A percentile compares a stretch with the other conserved stretches of the same genome.
phyloP scores from a whole-genome alignment of 2,888 invertebrate species.

The Drosophila koepferae region DNA sequence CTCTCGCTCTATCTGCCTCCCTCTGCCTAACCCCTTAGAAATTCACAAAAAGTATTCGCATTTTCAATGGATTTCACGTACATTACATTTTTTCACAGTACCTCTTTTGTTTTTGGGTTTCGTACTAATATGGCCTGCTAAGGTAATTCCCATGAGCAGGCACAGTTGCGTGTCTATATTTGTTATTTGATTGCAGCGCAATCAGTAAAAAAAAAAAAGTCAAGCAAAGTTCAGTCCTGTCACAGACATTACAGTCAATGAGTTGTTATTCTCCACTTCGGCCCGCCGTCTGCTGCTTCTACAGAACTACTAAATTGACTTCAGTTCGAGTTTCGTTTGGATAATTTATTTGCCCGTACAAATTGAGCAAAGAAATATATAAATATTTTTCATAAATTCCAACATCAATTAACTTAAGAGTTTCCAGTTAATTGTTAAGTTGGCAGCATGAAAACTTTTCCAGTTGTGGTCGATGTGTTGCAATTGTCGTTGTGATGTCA shows the following conservation, averaged over 20 bases:
- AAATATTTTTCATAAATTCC: background rate
- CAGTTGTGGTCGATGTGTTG: constrained; percentile 3
- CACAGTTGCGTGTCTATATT: constrained; percentile 27
- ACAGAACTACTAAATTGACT: background rate
- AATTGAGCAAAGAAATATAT: background rate
- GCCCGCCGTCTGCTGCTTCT: no score
- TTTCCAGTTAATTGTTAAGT: constrained; percentile 13
- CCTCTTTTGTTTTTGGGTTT: background rate
- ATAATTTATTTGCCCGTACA: background rate
- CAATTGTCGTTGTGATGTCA: constrained; percentile 64
- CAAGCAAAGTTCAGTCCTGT: constrained; percentile 3
- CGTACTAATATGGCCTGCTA: background rate
- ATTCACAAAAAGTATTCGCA: background rate
- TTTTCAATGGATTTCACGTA: background rate
- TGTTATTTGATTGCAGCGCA: constrained; percentile 6
- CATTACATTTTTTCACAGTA: no score
- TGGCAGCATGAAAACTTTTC: background rate
- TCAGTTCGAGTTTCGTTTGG: no score
- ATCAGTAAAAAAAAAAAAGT: constrained; percentile 33
- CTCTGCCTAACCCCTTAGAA: background rate
- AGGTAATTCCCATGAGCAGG: background rate
- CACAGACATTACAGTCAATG: constrained; percentile 18
- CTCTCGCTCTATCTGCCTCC: no score
- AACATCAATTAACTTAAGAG: background rate
- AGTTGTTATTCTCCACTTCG: background rate